Evolutionary conservation across 2,888 invertebrate genomes (phyloP).

Genomic region (Acanthosepion esculentum): DNA sequence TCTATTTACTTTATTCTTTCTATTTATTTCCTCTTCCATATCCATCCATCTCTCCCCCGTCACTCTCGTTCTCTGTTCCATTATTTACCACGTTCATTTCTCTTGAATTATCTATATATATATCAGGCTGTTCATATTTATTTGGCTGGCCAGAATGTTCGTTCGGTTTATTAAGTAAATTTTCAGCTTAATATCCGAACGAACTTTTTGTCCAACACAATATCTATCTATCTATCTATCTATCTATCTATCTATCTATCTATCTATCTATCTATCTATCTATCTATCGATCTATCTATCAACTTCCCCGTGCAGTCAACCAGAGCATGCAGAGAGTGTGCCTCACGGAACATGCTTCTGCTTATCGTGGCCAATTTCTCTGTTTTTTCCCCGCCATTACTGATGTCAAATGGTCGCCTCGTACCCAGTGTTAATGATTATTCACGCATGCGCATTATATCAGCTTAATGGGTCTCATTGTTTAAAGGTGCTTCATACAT

Average conservation of each 20-base stretch:
- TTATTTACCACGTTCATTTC: too few relatives aligned
- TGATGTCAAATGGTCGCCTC: neutral
- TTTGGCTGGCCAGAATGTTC: too few relatives aligned
- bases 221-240: too few relatives aligned
- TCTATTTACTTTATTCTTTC: too few relatives aligned
- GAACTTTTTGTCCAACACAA: too few relatives aligned
- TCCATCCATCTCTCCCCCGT: too few relatives aligned
- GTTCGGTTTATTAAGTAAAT: too few relatives aligned
- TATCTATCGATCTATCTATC: neutral
- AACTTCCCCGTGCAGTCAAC: neutral
- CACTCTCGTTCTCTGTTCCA: too few relatives aligned
- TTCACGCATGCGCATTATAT: neutral
- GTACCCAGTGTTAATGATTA: neutral
- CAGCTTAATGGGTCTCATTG: neutral
- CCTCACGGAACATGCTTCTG: constrained; percentile 6
- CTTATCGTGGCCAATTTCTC: neutral
- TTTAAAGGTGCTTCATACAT: neutral
- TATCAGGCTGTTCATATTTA: too few relatives aligned
- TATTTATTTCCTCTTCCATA: too few relatives aligned
- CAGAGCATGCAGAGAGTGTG: constrained; percentile 22
- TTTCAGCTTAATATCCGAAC: too few relatives aligned
- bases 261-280: neutral
- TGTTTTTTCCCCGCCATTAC: neutral
- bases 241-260: neutral
- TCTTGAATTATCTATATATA: neutral